These are phyloP conservation scores for Anguilla anguilla DNA, from an alignment of 2,797 vertebrate species.

Conservation along the genomic window DNA sequence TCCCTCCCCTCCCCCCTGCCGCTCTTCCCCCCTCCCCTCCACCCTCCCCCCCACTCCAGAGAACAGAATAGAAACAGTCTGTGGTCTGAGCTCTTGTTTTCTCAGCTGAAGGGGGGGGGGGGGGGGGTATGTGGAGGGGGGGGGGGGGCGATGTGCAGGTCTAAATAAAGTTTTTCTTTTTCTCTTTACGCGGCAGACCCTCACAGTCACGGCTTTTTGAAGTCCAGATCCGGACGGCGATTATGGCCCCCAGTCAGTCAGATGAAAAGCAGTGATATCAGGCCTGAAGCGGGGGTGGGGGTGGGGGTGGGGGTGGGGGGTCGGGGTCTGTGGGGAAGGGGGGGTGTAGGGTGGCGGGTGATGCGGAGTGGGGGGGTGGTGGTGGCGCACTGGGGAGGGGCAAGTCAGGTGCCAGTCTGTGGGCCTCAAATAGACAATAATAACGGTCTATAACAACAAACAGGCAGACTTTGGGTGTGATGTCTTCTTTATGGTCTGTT, in stretches of 20 bases:
- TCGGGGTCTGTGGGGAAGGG: too few relatives aligned
- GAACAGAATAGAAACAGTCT: constrained; percentile 41
- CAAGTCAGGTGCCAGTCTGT: not conserved
- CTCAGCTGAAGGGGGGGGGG: constrained; percentile 12
- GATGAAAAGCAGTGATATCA: not conserved
- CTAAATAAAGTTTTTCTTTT: not conserved
- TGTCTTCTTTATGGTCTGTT: not conserved
- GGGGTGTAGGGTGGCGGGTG: too few relatives aligned
- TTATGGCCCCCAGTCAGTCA: not conserved
- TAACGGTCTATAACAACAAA: not conserved
- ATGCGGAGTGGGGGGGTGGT: too few relatives aligned
- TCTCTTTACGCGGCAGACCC: not conserved
- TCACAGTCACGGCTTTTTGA: not conserved
- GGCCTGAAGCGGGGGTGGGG: not conserved
- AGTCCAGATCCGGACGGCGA: not conserved
- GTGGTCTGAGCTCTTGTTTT: constrained; percentile 7
- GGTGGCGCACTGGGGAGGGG: too few relatives aligned
- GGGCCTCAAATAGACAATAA: not conserved
- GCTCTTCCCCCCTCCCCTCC: constrained; percentile 47
- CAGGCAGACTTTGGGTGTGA: not conserved
- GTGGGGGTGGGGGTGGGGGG: too few relatives aligned
- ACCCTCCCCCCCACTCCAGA: constrained; percentile 43
- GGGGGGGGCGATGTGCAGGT: not conserved
- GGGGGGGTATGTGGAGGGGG: not conserved
- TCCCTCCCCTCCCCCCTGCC: constrained; percentile 42